Base-by-base conservation (phyloP, 2,113 vertebrate genomes). In the Potamarius usumacintae region DNA sequence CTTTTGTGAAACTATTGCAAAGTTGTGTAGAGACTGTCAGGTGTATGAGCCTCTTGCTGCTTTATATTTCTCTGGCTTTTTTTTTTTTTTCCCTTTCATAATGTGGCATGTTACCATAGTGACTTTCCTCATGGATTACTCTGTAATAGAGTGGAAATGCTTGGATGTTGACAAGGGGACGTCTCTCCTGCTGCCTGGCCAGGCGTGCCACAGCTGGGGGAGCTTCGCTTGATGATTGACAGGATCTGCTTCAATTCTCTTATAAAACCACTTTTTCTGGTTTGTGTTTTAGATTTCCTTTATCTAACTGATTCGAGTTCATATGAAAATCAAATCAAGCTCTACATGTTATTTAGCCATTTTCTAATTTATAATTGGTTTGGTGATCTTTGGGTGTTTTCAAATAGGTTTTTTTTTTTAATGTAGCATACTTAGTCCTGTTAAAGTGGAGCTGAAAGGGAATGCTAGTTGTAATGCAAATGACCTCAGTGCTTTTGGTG, bases 131-230 rank as follows among this genome's bases (percentile, higher is more conserved):
- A 90, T 91, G 93, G 94, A 91, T 95, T 94, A 93, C 89, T 92
- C 85, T 94, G 86, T 94, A 94, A 94, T 93, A 93, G 87, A 82
- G 92, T 93, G 90, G 94, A 93, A 93, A 95, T 94, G 95, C 93
- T 94, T 94, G 92, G 92, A 89, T 92, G 92, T 65, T 60, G 50
- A 69, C 55, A 55, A 79, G 82, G 58, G 87, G 84, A 85, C 83
- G 86, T 92, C 71, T 87, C 87, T 86, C 34, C 52, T 85, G 17
- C 85, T 80, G 91, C 86, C 91, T 91, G 88, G 90, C 90, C 89
- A 88, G 91, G 90, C 88, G 91, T 91, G 86, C 50, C 58, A 15
- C 85, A 89, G 69, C 67, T 80, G 82, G 85, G 80, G 83, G 85
- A 83, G 84, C 15, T 82, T 30, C 87, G 90, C 86, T 90, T 86